Base-by-base conservation (phyloP, 2,888 invertebrate species). In the Diloba caeruleocephala region DNA sequence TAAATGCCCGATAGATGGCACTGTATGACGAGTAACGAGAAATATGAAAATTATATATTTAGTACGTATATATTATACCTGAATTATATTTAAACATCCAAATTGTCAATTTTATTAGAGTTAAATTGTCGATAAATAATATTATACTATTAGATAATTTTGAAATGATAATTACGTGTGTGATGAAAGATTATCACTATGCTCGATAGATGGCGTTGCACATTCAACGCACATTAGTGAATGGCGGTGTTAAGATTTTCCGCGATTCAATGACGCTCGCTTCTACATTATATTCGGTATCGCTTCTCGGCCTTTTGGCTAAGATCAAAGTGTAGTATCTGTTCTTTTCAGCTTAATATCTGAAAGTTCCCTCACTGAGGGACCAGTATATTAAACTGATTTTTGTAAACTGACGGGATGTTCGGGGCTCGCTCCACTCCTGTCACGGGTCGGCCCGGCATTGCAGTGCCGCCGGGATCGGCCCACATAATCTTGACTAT, bases 221-320 rank as follows among this genome's bases (percentile, higher is more conserved):
- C 58, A 21, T 26, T 10, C 9, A 7, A 26, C 29, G 39, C 37
- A 10, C n/a, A 21, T 42, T 62, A 32, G 36, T 61, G 36, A 45
- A 62, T 54, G 38, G 42, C 53, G 48, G 60, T 65, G 46, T 42
- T 52, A 48, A 64, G 52, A 49, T 32, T 54, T 38, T 49, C 41
- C 31, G 44, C 32, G 41, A 45, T 3, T 9, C 32, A 66, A 55
- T 12, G 55, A 66, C 61, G n/a, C 42, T 10, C 34, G 0, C 8
- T 2, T 1, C 2, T 14, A 17, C 1, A 0, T 2, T 2, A 0
- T 3, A 0, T 1, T 4, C 8, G 55, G 15, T 46, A 66, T 61
- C 71, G 60, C 51, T 66, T 61, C 61, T 69, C 54, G 67, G 54
- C 66, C 55, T 66, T 56, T 65, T 60, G 59, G 65, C 65, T 65